Conservation (phyloP, 2,888 invertebrate genomes). For the Scaptomyza reducta region DNA sequence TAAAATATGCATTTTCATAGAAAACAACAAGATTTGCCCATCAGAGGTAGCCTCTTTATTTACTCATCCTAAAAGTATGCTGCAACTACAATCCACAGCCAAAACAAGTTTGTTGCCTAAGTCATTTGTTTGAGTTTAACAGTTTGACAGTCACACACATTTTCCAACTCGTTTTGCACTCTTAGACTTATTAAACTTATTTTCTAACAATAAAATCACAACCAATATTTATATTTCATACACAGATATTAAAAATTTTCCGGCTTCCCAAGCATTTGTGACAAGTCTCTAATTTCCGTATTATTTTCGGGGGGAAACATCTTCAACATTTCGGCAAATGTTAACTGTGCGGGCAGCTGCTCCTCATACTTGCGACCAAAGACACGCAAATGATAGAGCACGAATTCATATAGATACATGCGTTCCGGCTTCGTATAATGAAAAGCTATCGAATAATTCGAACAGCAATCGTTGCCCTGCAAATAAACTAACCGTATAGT, state of each 20-base stretch:
- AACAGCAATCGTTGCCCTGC: slow-evolving; percentile 94
- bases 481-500: not conserved
- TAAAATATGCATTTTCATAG: no score
- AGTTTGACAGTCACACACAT: not conserved
- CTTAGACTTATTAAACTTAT: not conserved
- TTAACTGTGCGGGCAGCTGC: slow-evolving; percentile 40
- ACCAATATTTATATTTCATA: not conserved
- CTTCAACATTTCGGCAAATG: slow-evolving; percentile 38
- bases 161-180: not conserved
- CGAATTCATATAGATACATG: slow-evolving; percentile 97
- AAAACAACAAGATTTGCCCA: no score
- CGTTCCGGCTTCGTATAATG: slow-evolving; percentile 95
- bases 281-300: slow-evolving; percentile 48
- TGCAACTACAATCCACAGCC: not conserved
- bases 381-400: slow-evolving; percentile 95
- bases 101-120: slow-evolving; percentile 59
- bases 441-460: slow-evolving; percentile 97
- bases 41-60: no score
- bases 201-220: slow-evolving; percentile 34
- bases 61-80: slow-evolving; percentile 43
- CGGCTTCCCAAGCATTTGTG: slow-evolving; percentile 56
- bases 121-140: slow-evolving; percentile 51
- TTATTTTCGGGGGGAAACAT: slow-evolving; percentile 66
- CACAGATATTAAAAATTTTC: slow-evolving; percentile 58
- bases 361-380: slow-evolving; percentile 85